Evolutionary conservation across 2,113 vertebrate genomes (phyloP).

Genomic region (Ibidorhyncha struthersii): DNA sequence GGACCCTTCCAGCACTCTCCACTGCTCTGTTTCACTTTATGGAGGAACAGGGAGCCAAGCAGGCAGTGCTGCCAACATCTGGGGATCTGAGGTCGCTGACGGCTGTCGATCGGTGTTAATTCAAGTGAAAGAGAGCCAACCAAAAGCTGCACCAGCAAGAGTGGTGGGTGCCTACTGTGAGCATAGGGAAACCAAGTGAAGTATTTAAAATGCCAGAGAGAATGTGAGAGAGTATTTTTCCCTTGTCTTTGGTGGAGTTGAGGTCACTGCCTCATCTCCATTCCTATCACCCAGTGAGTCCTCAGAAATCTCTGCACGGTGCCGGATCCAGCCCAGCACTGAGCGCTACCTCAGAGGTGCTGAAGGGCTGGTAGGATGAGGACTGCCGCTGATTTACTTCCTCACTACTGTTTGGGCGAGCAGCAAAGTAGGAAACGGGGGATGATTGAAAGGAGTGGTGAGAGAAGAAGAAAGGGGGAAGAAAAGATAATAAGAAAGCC

Average conservation of each 20-base stretch:
- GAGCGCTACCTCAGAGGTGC: background rate
- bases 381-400: background rate
- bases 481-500: constrained; percentile 67
- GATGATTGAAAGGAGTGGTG: constrained; percentile 48
- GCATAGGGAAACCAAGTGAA: background rate
- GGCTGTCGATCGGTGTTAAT: background rate
- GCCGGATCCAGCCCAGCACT: accelerated
- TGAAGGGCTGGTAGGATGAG: background rate
- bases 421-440: background rate
- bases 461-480: constrained; percentile 19
- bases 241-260: background rate
- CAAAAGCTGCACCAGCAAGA: background rate
- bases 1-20: background rate
- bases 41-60: background rate
- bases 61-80: background rate
- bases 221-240: background rate
- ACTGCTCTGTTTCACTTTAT: background rate
- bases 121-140: background rate
- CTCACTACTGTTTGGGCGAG: background rate
- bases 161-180: background rate
- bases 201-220: background rate
- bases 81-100: background rate
- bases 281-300: background rate
- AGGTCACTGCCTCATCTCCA: background rate
- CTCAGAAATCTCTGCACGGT: background rate